Evolutionary conservation across 2,888 invertebrate genomes (phyloP), one percentile per base, ranked within the genome.

Genomic region (Callyntrura guangdongensis): DNA sequence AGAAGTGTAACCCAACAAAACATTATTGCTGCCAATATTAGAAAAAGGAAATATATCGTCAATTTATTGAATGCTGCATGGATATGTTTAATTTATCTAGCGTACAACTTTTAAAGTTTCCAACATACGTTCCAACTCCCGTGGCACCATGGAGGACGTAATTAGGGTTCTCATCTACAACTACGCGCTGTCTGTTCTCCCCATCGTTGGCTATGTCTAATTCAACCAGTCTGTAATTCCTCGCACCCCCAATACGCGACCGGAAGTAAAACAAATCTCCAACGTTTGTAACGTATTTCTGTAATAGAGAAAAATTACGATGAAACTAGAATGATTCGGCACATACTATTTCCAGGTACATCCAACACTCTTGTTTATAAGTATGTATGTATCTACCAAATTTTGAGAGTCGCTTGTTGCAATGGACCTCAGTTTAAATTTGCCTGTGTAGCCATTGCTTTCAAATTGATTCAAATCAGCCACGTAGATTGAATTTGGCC

Each of bases 141-240:
- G 96, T 96, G 0, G 97, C 98, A 97, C 98, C 98, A 94, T 99
- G 98, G 59, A 99, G 95, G 0, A 99, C 99, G 95, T 98, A 97
- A 90, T 96, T 96, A 3, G 96, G 95, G 95, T 99, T 97, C 95
- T 99, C 98, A 17, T 97, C 95, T 93, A 99, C 96, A 27, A 99
- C 95, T 0, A 97, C 97, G 47, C 95, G 95, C 99, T 99, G 99
- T 93, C 98, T 96, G 86, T 97, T 96, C 95, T 97, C 96, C 0
- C 95, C 95, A 9, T 97, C 97, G 94, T 97, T 96, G 92, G 96
- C 95, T 89, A 98, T 96, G 95, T 98, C 97, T 14, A 92, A 61
- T 27, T 90, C 88, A 94, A 99, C 96, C 47, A 99, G 96, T 92
- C 97, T 97, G 95, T 98, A 99, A 95, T 98, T 98, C 17, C 84